Evolutionary conservation across 2,797 vertebrate genomes (phyloP).

Genomic region (Dendrocincla tyrannina): DNA sequence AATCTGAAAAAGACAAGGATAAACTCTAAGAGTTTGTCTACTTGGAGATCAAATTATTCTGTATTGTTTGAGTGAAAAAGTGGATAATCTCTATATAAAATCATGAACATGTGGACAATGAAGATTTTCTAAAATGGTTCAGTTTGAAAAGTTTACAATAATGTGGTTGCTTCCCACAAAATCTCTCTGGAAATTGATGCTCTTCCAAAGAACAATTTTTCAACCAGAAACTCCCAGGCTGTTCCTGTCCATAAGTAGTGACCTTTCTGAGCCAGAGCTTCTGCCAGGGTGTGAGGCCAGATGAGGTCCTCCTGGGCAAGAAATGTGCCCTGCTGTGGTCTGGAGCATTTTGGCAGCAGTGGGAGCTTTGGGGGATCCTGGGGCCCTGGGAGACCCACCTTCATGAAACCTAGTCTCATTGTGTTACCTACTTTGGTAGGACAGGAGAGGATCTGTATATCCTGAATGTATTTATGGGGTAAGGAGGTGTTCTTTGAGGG

Average conservation of each 20-base stretch:
- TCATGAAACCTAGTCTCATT: not conserved
- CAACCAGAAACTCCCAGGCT: not conserved
- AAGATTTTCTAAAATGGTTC: not conserved
- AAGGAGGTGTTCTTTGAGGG: not conserved
- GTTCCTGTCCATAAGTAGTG: not conserved
- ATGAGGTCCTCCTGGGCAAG: not conserved
- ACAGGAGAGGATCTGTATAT: not conserved
- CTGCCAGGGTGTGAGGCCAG: not conserved
- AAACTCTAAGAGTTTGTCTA: not conserved
- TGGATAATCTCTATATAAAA: not conserved
- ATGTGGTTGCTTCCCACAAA: not conserved
- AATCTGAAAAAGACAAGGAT: not conserved
- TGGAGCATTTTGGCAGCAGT: not conserved
- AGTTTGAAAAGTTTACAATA: not conserved
- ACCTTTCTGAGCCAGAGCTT: not conserved
- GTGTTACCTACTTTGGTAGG: not conserved
- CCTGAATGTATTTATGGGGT: not conserved
- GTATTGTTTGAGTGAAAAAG: not conserved
- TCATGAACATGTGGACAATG: not conserved
- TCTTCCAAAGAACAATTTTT: not conserved
- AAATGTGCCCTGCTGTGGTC: not conserved
- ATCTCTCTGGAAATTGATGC: not conserved
- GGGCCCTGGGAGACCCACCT: not conserved
- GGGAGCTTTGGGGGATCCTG: not conserved
- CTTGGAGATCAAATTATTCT: not conserved